A percentile compares a stretch with the other conserved stretches of the same genome.
phyloP scores from a whole-genome alignment of 2,113 vertebrate genomes.

The Benitochromis conjunctus region DNA sequence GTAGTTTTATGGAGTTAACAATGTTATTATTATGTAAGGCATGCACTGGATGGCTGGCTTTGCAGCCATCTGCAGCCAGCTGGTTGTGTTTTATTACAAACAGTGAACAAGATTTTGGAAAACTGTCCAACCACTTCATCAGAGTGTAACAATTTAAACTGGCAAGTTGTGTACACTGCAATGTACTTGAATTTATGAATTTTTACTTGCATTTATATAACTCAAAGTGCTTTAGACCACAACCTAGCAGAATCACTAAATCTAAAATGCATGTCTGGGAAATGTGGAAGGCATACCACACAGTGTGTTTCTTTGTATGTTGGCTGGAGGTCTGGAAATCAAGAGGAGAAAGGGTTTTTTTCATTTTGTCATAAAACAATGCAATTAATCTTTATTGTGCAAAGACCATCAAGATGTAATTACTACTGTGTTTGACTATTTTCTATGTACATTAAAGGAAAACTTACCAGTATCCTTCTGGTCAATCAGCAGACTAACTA shows the following conservation, averaged over 20 bases:
- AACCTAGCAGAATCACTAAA: background rate
- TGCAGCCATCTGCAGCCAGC: no score
- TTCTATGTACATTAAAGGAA: fast-evolving
- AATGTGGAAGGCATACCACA: background rate
- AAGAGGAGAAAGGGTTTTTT: background rate
- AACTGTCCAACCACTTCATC: fast-evolving
- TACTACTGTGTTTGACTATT: background rate
- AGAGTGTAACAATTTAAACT: background rate
- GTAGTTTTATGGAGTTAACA: background rate
- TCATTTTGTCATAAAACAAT: background rate
- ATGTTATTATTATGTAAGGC: background rate
- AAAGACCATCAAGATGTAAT: background rate
- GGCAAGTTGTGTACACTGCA: background rate
- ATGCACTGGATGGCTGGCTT: background rate
- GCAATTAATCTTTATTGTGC: fast-evolving
- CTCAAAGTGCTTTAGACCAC: background rate
- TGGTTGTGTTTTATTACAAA: background rate
- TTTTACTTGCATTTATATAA: background rate
- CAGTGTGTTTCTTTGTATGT: background rate
- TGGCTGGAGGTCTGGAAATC: background rate
- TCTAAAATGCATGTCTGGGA: background rate
- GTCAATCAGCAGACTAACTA: no score
- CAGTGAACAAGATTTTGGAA: background rate
- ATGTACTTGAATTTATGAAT: background rate
- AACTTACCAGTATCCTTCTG: background rate